Conservation (phyloP, 2,888 invertebrate genomes). For the Caenorhabditis sp. region DNA sequence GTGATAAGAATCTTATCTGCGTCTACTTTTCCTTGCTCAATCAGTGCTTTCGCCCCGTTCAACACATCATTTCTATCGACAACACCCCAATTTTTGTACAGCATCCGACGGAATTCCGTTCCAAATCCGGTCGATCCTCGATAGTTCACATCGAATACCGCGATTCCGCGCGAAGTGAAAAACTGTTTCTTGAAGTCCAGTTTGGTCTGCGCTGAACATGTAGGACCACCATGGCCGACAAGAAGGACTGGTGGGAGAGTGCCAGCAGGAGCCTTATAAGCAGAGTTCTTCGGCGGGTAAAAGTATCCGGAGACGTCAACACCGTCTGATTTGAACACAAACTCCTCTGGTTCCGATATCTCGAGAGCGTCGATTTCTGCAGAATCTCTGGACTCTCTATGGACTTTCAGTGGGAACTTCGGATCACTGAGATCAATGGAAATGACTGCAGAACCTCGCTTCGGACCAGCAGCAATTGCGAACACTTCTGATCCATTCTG, state of each 20-base stretch:
- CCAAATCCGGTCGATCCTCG: constrained; percentile 85
- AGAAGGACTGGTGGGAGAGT: constrained; percentile 84
- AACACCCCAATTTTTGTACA: constrained; percentile 83
- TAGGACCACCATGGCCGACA: constrained; percentile 84
- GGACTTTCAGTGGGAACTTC: constrained; percentile 36
- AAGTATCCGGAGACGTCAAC: constrained; percentile 70
- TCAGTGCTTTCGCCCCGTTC: constrained; percentile 83
- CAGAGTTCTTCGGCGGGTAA: constrained; percentile 84
- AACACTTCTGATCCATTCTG: constrained; percentile 77
- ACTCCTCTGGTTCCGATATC: constrained; percentile 83
- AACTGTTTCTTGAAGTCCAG: constrained; percentile 83
- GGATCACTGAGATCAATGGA: constrained; percentile 72
- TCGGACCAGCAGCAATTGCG: constrained; percentile 82
- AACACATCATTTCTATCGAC: constrained; percentile 84
- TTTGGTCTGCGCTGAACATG: constrained; percentile 77
- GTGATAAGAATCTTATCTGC: constrained; percentile 83
- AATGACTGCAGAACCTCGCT: constrained; percentile 80
- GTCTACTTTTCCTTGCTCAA: constrained; percentile 81
- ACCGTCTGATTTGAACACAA: constrained; percentile 80
- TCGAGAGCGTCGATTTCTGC: constrained; percentile 74
- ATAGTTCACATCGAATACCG: constrained; percentile 84
- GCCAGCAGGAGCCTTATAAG: constrained; percentile 79
- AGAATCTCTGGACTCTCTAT: constrained; percentile 63
- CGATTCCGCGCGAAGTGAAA: constrained; percentile 83
- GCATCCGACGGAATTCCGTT: constrained; percentile 82